Conservation (phyloP, 2,888 invertebrate species). For the Odontocolon sp. region DNA sequence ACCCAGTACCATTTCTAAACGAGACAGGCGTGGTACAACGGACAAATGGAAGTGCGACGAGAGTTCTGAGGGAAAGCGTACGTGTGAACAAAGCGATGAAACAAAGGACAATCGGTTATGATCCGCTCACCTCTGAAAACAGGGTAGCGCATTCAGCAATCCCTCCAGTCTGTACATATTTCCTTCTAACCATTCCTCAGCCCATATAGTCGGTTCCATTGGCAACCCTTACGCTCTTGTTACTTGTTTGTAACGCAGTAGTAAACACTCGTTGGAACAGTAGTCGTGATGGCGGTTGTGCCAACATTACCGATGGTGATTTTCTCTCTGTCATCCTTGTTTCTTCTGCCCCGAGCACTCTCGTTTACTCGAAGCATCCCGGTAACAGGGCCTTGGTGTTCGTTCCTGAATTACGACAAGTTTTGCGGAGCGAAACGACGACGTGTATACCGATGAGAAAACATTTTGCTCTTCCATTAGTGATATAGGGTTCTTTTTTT, state of each 20-base stretch:
- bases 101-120: slow-evolving; percentile 73
- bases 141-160: slow-evolving; percentile 31
- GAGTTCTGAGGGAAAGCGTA: slow-evolving; percentile 35
- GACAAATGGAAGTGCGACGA: slow-evolving; percentile 38
- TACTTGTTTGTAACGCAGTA: background rate
- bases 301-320: slow-evolving; percentile 48
- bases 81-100: slow-evolving; percentile 68
- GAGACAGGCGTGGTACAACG: slow-evolving; percentile 46
- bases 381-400: slow-evolving; percentile 47
- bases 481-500: background rate
- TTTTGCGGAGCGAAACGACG: slow-evolving; percentile 56
- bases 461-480: slow-evolving; percentile 9
- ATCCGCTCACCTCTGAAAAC: slow-evolving; percentile 63
- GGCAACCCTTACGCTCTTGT: background rate
- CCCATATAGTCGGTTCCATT: slow-evolving; percentile 31
- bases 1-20: slow-evolving; percentile 61
- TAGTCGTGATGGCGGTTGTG: slow-evolving; percentile 12
- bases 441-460: slow-evolving; percentile 23
- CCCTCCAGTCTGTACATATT: slow-evolving; percentile 37
- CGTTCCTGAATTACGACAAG: slow-evolving; percentile 64
- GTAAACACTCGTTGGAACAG: background rate
- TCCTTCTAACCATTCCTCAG: slow-evolving; percentile 10
- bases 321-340: slow-evolving; percentile 63
- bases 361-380: slow-evolving; percentile 55
- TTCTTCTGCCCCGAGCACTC: slow-evolving; percentile 48